Evolutionary conservation across 2,797 vertebrate genomes (phyloP), one percentile per base, ranked within the genome.

Genomic region (Danionella dracula): DNA sequence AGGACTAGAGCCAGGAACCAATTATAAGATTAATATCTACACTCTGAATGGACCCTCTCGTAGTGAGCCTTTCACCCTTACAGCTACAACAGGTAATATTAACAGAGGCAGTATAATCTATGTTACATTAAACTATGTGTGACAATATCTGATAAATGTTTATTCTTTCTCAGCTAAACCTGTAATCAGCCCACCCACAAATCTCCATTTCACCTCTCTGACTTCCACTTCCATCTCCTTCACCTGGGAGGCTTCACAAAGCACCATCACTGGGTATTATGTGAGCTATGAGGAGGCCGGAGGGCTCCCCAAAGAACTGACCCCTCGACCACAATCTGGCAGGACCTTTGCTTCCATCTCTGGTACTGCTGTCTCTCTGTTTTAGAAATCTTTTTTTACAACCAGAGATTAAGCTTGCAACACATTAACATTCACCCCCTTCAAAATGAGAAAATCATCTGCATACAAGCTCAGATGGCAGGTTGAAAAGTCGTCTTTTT

Each of bases 1-100:
- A 99, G 97, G 95, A 75, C 81, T 99, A 74, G 91, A 95, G 65
- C 93, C 97, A 17, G 95, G 93, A 66, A 97, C 90, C 1, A 86
- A 78, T 58, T 99, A 99, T 81, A 95, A 93, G 82, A 91, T 99
- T 79, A 85, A 93, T 82, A 82, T 99, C 54, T 99, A 95, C 51
- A 93, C 96, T 1, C 76, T 99, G 77, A 98, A 93, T 0, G 94
- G 92, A 60, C 93, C 90, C 0, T 86, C 92, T 17, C 94, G 93
- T 77, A 99, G 97, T 4, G 83, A 90, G 1, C 96, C 97, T 0
- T 86, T 92, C 65, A 82, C 87, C 8, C 85, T 98, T 4, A 94
- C 92, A 4, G 93, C 91, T 58, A 88, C 89, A 67, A 99, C 97
- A 17, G 91, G 96, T 99, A 27, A 3, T 3, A 27, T 27, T 3